Evolutionary conservation across 2,888 invertebrate genomes (phyloP), one percentile per base, ranked within the genome.

Genomic region (Harmothoe impar): DNA sequence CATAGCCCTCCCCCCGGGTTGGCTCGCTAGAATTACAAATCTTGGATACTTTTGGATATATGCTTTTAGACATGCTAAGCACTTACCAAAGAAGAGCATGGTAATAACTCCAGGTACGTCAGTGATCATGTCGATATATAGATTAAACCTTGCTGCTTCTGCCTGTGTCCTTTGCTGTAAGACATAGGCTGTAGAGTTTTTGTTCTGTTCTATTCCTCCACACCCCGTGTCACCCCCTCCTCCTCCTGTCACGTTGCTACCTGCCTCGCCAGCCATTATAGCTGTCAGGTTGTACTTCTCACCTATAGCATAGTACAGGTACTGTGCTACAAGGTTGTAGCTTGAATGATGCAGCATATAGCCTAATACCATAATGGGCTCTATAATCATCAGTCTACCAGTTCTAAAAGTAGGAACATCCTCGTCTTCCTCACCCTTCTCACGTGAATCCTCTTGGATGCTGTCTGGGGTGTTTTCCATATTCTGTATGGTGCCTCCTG

Each of bases 1-100:
- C n/a, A n/a, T n/a, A n/a, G n/a, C n/a, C n/a, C n/a, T n/a, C n/a
- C n/a, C n/a, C n/a, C n/a, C n/a, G n/a, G n/a, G n/a, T n/a, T n/a
- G n/a, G n/a, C n/a, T n/a, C n/a, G n/a, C n/a, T n/a, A n/a, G n/a
- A n/a, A n/a, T n/a, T n/a, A n/a, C n/a, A n/a, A n/a, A n/a, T n/a
- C n/a, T n/a, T n/a, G n/a, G n/a, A n/a, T n/a, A n/a, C n/a, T n/a
- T n/a, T n/a, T n/a, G n/a, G n/a, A n/a, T n/a, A n/a, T n/a, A n/a
- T n/a, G n/a, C n/a, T n/a, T n/a, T n/a, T n/a, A n/a, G n/a, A n/a
- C n/a, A n/a, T n/a, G n/a, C n/a, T n/a, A n/a, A n/a, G 3, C 0
- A 84, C 84, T n/a, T 43, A 84, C 84, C 84, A 51, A 84, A 84
- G 43, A 84, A 84, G n/a, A 84, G 84, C 0, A 33, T 51, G 23